These are phyloP conservation scores for Automeris io DNA, from an alignment of 2,888 invertebrate species.

Conservation along the genomic window DNA sequence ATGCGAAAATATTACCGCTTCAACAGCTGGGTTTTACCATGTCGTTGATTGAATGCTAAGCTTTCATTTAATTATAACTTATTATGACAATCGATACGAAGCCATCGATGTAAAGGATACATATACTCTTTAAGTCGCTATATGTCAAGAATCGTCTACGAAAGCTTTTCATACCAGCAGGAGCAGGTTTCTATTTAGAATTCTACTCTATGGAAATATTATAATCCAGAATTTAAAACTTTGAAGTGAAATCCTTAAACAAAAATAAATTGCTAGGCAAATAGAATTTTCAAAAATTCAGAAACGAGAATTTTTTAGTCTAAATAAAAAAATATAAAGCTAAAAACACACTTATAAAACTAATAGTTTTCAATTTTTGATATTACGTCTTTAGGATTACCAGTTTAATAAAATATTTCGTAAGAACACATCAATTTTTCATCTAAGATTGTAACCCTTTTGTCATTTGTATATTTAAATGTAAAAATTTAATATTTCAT, in stretches of 20 bases:
- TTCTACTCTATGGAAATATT: slow-evolving; percentile 6
- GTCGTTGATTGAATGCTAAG: background rate
- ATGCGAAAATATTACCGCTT: background rate
- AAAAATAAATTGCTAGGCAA: too few relatives aligned
- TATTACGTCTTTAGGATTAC: background rate
- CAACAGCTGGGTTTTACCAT: background rate
- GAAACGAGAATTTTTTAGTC: background rate
- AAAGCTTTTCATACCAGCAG: background rate
- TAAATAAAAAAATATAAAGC: background rate
- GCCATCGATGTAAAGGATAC: background rate
- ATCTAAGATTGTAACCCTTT: background rate
- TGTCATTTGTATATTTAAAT: background rate
- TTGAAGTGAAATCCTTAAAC: background rate
- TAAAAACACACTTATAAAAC: background rate
- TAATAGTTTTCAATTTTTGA: background rate
- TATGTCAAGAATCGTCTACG: background rate
- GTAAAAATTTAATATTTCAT: background rate
- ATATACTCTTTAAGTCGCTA: background rate
- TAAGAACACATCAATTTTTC: too few relatives aligned
- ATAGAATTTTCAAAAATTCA: too few relatives aligned
- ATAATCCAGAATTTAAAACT: too few relatives aligned
- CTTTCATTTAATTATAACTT: background rate
- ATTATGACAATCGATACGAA: background rate
- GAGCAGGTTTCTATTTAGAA: background rate
- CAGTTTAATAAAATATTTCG: background rate